A percentile compares a stretch with the other conserved stretches of the same genome.
Conservation (phyloP, 2,113 vertebrate species). For the Neogobius melanostomus region DNA sequence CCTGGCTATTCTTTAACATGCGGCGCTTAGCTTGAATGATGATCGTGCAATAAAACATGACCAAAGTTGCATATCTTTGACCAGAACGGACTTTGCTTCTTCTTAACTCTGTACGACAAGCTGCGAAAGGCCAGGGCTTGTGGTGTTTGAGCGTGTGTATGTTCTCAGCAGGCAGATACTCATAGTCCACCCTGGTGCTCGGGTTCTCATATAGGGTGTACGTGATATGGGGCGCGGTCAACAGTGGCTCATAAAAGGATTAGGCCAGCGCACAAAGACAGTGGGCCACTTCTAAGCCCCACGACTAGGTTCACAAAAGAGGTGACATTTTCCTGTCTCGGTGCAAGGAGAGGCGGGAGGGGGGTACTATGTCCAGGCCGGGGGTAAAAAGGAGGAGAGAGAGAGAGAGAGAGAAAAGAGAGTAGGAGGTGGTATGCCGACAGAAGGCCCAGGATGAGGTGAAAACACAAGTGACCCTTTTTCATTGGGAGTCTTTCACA, state of each 20-base stretch:
- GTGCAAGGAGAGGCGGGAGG: slow-evolving; percentile 72
- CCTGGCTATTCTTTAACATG: slow-evolving; percentile 70
- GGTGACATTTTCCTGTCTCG: slow-evolving; percentile 85
- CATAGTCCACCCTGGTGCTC: slow-evolving; percentile 44
- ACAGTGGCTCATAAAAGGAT: slow-evolving; percentile 83
- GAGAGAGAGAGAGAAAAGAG: background rate
- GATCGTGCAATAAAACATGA: slow-evolving; percentile 67
- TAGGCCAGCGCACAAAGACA: slow-evolving; percentile 79
- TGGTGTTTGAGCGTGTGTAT: slow-evolving; percentile 51
- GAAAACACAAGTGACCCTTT: slow-evolving; percentile 77
- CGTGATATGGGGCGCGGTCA: slow-evolving; percentile 60
- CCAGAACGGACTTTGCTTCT: slow-evolving; percentile 30
- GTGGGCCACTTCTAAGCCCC: slow-evolving; percentile 78
- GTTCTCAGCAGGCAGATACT: slow-evolving; percentile 44
- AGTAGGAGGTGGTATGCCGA: slow-evolving; percentile 71
- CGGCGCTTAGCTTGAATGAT: slow-evolving; percentile 67
- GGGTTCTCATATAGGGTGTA: slow-evolving; percentile 7
- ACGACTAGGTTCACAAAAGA: slow-evolving; percentile 75
- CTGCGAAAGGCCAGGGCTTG: background rate
- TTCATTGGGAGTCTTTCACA: slow-evolving; percentile 74
- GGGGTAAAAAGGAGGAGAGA: slow-evolving; percentile 36
- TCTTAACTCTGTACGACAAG: slow-evolving; percentile 1
- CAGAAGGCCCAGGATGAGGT: slow-evolving; percentile 77
- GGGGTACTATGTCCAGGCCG: slow-evolving; percentile 51
- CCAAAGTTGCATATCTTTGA: slow-evolving; percentile 55